phyloP scores from a whole-genome alignment of 2,797 vertebrate genomes.

The Arremon aurantiirostris region DNA sequence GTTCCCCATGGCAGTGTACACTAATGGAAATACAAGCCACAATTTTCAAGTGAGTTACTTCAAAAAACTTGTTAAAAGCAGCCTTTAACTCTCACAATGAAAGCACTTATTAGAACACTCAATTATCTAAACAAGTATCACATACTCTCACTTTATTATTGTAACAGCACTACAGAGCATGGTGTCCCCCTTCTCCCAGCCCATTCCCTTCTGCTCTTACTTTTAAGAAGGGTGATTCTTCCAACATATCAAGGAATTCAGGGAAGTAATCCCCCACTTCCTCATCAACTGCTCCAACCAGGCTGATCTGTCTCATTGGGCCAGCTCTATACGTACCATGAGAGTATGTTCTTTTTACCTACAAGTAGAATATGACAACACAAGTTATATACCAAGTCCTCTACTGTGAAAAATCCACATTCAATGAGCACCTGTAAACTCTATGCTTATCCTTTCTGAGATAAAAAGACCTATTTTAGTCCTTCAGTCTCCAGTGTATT shows the following conservation, averaged over 20 bases:
- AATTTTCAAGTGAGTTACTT: slow-evolving; percentile 54
- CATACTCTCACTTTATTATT: neutral
- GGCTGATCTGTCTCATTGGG: slow-evolving; percentile 96
- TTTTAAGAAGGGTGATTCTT: slow-evolving; percentile 94
- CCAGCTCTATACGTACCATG: slow-evolving; percentile 97
- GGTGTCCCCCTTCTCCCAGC: neutral
- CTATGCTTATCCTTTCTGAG: neutral
- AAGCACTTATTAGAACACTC: neutral
- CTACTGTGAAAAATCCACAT: neutral
- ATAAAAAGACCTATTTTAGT: neutral
- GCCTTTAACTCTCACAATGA: neutral
- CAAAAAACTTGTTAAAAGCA: neutral
- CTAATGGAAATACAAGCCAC: slow-evolving; percentile 74
- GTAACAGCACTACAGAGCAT: neutral
- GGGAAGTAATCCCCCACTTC: slow-evolving; percentile 98
- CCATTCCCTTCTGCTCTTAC: slow-evolving; percentile 77
- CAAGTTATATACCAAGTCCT: neutral
- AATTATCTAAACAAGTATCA: neutral
- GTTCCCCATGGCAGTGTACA: slow-evolving; percentile 95
- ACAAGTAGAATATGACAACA: slow-evolving; percentile 43
- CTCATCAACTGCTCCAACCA: slow-evolving; percentile 97
- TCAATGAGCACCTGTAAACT: neutral
- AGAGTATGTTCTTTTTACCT: slow-evolving; percentile 97
- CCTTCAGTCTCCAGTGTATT: neutral
- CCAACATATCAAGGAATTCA: slow-evolving; percentile 94